Evolutionary conservation across 2,113 vertebrate species (phyloP).

Genomic region (Mesitornis unicolor): DNA sequence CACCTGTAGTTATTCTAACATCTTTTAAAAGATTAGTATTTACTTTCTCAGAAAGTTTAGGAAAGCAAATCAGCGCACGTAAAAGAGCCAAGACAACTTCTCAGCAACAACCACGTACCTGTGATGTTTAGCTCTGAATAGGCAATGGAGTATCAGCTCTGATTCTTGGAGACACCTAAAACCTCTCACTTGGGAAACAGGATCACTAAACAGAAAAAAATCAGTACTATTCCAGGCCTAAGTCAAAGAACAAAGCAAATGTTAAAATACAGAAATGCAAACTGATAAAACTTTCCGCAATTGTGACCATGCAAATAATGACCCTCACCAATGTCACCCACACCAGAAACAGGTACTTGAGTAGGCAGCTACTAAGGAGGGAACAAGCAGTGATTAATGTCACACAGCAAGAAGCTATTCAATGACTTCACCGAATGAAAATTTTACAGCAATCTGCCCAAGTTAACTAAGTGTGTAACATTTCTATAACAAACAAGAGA

Average conservation of each 20-base stretch:
- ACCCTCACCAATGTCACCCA: background rate
- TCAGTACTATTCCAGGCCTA: background rate
- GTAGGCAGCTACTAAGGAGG: background rate
- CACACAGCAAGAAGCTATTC: background rate
- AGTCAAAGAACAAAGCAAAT: background rate
- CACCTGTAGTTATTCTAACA: background rate
- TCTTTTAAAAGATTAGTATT: background rate
- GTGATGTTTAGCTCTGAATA: background rate
- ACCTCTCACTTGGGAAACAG: background rate
- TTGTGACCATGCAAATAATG: background rate
- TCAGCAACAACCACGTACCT: background rate
- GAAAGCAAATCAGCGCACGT: background rate
- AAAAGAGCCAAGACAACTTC: background rate
- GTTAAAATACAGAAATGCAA: background rate
- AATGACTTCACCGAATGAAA: background rate
- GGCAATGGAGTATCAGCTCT: background rate
- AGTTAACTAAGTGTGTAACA: background rate
- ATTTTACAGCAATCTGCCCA: background rate
- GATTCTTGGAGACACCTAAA: background rate
- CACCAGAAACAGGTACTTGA: background rate
- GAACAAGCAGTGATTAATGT: background rate
- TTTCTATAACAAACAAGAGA: background rate
- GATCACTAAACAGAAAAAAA: background rate
- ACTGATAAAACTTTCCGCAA: background rate
- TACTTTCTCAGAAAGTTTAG: background rate